Evolutionary conservation across 2,797 vertebrate species (phyloP).

Genomic region (Myripristis murdjan): DNA sequence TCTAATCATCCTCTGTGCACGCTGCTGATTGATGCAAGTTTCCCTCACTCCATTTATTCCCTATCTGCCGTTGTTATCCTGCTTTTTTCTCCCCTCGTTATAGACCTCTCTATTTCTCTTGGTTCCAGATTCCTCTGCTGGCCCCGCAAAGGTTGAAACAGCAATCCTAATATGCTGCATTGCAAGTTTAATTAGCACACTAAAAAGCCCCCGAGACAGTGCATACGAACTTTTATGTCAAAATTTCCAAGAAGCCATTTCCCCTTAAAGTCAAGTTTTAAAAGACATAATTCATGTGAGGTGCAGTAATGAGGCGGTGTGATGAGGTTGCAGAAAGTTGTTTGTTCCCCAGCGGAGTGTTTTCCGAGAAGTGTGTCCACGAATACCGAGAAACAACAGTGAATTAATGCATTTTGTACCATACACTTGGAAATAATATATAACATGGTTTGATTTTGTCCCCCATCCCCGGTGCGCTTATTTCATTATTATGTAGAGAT

Average conservation of each 20-base stretch:
- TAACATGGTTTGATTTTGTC: slow-evolving; percentile 18
- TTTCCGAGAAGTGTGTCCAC: slow-evolving; percentile 37
- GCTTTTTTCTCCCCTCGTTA: slow-evolving; percentile 32
- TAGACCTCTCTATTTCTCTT: slow-evolving; percentile 15
- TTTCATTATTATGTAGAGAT: slow-evolving; percentile 20
- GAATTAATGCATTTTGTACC: slow-evolving; percentile 43
- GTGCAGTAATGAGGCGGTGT: slow-evolving; percentile 61
- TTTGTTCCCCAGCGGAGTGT: slow-evolving; percentile 19
- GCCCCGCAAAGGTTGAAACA: slow-evolving; percentile 60
- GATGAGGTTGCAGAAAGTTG: slow-evolving; percentile 59
- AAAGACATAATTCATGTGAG: slow-evolving; percentile 56
- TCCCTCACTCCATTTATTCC: slow-evolving; percentile 36
- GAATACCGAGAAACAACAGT: slow-evolving; percentile 8
- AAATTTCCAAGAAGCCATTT: slow-evolving; percentile 59
- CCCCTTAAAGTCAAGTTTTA: slow-evolving; percentile 51
- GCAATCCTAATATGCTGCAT: slow-evolving; percentile 40
- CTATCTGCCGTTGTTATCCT: slow-evolving; percentile 23
- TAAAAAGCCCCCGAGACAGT: slow-evolving; percentile 49
- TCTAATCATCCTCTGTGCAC: slow-evolving; percentile 26
- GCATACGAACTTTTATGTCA: slow-evolving; percentile 64
- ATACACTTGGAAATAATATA: slow-evolving; percentile 32
- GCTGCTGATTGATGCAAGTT: slow-evolving; percentile 50
- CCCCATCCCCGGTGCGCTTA: background rate
- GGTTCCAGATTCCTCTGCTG: slow-evolving; percentile 21
- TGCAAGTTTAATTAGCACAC: slow-evolving; percentile 71